Evolutionary conservation across 2,797 vertebrate genomes (phyloP).

Genomic region (Phrynocephalus vlangalii): DNA sequence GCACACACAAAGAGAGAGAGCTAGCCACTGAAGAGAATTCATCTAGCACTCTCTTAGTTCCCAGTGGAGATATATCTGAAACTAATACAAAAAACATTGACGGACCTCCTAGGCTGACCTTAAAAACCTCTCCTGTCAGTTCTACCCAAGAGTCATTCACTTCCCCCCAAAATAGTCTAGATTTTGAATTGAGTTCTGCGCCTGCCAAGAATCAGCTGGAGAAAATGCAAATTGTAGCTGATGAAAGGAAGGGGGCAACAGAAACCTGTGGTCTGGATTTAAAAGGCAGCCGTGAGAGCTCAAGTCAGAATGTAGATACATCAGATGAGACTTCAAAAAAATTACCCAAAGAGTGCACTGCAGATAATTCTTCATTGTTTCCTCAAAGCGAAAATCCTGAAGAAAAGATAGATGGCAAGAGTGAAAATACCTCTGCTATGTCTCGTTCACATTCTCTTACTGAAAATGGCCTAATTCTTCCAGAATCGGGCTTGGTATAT

Average conservation of each 20-base stretch:
- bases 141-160: conserved; percentile 26
- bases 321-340: background rate
- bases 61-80: conserved; percentile 40
- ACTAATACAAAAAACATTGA: conserved; percentile 25
- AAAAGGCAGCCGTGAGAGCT: conserved; percentile 50
- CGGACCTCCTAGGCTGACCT: background rate
- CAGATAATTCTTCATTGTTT: background rate
- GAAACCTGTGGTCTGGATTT: conserved; percentile 57
- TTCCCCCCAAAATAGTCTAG: background rate
- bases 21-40: conserved; percentile 50
- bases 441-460: background rate
- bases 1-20: background rate
- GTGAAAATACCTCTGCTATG: conserved; percentile 13
- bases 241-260: conserved; percentile 46
- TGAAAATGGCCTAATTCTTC: conserved; percentile 16
- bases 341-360: conserved; percentile 28
- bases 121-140: conserved; percentile 2
- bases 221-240: background rate
- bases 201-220: conserved; percentile 24
- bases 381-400: conserved; percentile 10
- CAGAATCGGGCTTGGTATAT: conserved; percentile 35
- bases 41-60: background rate
- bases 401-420: conserved; percentile 12
- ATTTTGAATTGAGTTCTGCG: conserved; percentile 37
- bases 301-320: conserved; percentile 22